Evolutionary conservation across 2,888 invertebrate genomes (phyloP).

Genomic region (Elegia similella): DNA sequence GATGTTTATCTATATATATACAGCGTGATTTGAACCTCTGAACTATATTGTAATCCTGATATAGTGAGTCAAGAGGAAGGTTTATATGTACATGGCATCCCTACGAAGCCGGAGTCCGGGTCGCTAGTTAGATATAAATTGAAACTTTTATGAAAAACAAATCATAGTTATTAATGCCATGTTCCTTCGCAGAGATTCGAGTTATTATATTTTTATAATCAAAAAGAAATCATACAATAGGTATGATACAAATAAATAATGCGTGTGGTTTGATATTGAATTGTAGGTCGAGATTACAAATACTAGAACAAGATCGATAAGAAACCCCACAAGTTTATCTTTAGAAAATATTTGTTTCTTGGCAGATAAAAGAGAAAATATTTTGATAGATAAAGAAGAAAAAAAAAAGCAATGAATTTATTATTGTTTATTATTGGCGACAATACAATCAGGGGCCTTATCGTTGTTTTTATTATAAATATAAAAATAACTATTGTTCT

Average conservation of each 20-base stretch:
- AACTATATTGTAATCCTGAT: too few relatives aligned
- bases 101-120: too few relatives aligned
- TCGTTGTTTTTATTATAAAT: not conserved
- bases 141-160: too few relatives aligned
- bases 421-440: not conserved
- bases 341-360: not conserved
- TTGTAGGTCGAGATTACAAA: not conserved
- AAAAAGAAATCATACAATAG: not conserved
- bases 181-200: too few relatives aligned
- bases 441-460: not conserved
- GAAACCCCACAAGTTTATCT: not conserved
- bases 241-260: not conserved
- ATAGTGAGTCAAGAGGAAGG: too few relatives aligned
- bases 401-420: not conserved
- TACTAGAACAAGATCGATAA: not conserved
- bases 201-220: too few relatives aligned
- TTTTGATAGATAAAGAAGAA: not conserved
- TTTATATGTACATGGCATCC: too few relatives aligned
- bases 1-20: too few relatives aligned
- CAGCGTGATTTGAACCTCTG: too few relatives aligned
- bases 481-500: too few relatives aligned
- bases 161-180: too few relatives aligned
- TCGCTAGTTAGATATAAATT: too few relatives aligned
- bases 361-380: not conserved
- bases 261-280: not conserved